A percentile compares a stretch with the other conserved stretches of the same genome.
These are phyloP conservation scores for Rhabditoides inermis DNA, from an alignment of 2,888 invertebrate species.

Conservation along the genomic window DNA sequence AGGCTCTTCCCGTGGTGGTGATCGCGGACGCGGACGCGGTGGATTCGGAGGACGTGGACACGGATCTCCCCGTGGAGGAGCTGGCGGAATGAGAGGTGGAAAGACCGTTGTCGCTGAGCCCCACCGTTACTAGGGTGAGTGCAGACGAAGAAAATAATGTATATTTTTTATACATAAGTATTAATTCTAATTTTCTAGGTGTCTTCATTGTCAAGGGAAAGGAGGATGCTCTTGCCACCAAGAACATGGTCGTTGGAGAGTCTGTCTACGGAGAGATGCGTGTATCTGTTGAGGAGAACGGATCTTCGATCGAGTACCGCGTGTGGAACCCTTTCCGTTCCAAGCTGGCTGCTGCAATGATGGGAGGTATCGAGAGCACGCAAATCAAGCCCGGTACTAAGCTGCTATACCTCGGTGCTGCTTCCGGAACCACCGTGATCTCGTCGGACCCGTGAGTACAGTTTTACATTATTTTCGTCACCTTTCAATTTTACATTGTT, in stretches of 20 bases:
- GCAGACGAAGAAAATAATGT: too few species aligned
- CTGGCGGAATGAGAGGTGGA: slow-evolving; percentile 68
- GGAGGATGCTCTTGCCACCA: slow-evolving; percentile 90
- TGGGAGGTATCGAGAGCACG: slow-evolving; percentile 92
- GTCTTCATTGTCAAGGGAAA: slow-evolving; percentile 95
- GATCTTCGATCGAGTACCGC: slow-evolving; percentile 80
- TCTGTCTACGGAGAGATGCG: slow-evolving; percentile 98
- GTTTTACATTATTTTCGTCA: background rate
- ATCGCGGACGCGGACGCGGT: too few species aligned
- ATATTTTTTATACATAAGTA: slow-evolving; percentile 1
- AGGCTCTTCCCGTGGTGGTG: too few species aligned
- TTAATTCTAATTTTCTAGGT: too few species aligned
- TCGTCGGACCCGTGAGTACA: slow-evolving; percentile 83
- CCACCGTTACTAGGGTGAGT: slow-evolving; percentile 72
- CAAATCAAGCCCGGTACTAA: slow-evolving; percentile 84
- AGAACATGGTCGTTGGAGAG: slow-evolving; percentile 88
- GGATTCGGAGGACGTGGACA: too few species aligned
- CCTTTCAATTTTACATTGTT: too few species aligned
- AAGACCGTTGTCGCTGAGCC: slow-evolving; percentile 89
- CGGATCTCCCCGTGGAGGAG: slow-evolving; percentile 36
- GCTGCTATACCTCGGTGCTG: slow-evolving; percentile 92
- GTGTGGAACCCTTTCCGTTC: slow-evolving; percentile 99
- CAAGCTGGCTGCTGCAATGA: slow-evolving; percentile 91
- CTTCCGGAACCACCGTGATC: slow-evolving; percentile 97
- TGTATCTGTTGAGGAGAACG: slow-evolving; percentile 75